Percentiles rank a stretch among this genome's conserved stretches.
Conservation (phyloP, 1,140 invertebrate genomes). For the Drosophila pallidifrons region DNA sequence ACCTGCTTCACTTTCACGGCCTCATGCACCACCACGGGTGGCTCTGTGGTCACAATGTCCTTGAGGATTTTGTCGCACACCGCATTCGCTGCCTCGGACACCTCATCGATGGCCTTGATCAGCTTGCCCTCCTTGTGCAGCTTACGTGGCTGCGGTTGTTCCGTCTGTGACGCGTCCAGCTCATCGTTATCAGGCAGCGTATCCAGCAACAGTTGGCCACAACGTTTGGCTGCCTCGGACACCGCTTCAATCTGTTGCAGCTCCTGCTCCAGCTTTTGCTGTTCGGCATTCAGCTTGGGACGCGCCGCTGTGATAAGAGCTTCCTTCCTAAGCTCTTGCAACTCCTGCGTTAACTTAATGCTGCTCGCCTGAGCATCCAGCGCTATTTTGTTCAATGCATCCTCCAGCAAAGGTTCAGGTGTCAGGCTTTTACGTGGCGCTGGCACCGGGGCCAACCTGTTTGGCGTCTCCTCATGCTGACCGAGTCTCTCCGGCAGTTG, state of each 20-base stretch:
- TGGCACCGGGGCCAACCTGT: constrained; percentile 61
- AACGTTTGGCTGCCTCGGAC: constrained; percentile 85
- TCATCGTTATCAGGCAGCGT: constrained; percentile 72
- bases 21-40: constrained; percentile 78
- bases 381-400: constrained; percentile 87
- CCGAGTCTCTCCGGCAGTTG: constrained; percentile 68
- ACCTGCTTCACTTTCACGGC: constrained; percentile 70
- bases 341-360: constrained; percentile 86
- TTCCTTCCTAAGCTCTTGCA: constrained; percentile 82
- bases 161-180: constrained; percentile 28
- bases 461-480: constrained; percentile 33
- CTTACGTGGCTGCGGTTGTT: constrained; percentile 47
- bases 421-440: constrained; percentile 75
- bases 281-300: constrained; percentile 73
- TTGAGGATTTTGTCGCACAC: constrained; percentile 83
- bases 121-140: constrained; percentile 76
- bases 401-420: constrained; percentile 85
- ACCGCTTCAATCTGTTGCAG: constrained; percentile 84
- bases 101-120: constrained; percentile 80
- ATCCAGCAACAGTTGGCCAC: constrained; percentile 85
- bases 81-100: constrained; percentile 79
- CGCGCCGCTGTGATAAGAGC: constrained; percentile 72
- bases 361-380: constrained; percentile 87
- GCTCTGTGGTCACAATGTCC: constrained; percentile 81
- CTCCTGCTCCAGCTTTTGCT: constrained; percentile 67